Percentiles rank a stretch among this genome's conserved stretches.
Conservation (phyloP, 2,888 invertebrate species). For the Amphiduros pacificus region DNA sequence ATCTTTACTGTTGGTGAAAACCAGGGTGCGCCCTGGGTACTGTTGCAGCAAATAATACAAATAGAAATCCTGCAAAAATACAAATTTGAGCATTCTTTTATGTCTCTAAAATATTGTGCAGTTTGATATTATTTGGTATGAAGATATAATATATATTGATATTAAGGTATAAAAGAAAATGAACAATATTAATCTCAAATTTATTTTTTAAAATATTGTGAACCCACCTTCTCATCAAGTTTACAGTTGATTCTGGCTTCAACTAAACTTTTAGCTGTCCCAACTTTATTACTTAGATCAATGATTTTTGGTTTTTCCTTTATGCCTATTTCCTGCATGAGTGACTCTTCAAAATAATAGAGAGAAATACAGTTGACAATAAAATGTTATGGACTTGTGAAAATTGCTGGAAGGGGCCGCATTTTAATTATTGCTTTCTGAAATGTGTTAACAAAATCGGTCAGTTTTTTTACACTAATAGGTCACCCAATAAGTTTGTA, state of each 20-base stretch:
- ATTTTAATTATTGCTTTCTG: too few relatives aligned
- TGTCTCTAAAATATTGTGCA: neutral
- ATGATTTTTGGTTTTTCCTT: constrained; percentile 84
- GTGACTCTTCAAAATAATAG: constrained; percentile 11
- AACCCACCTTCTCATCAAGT: constrained; percentile 53
- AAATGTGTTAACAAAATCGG: too few relatives aligned
- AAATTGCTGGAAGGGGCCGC: too few relatives aligned
- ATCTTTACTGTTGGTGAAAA: constrained; percentile 82
- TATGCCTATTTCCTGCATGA: constrained; percentile 78
- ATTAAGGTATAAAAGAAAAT: too few relatives aligned
- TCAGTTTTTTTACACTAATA: too few relatives aligned
- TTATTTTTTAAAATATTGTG: too few relatives aligned
- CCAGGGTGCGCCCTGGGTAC: constrained; percentile 89
- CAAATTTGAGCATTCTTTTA: constrained; percentile 5
- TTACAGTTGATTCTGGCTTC: constrained; percentile 75
- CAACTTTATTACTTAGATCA: constrained; percentile 82
- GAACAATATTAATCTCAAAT: neutral
- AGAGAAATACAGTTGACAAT: too few relatives aligned
- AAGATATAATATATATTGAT: too few relatives aligned
- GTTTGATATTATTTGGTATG: too few relatives aligned
- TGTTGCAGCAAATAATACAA: constrained; percentile 82
- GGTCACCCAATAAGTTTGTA: too few relatives aligned
- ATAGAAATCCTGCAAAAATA: constrained; percentile 74
- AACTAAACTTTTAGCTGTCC: constrained; percentile 78
- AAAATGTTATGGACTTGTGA: too few relatives aligned